phyloP scores from a whole-genome alignment of 1,140 invertebrate species.

The Arion vulgaris region DNA sequence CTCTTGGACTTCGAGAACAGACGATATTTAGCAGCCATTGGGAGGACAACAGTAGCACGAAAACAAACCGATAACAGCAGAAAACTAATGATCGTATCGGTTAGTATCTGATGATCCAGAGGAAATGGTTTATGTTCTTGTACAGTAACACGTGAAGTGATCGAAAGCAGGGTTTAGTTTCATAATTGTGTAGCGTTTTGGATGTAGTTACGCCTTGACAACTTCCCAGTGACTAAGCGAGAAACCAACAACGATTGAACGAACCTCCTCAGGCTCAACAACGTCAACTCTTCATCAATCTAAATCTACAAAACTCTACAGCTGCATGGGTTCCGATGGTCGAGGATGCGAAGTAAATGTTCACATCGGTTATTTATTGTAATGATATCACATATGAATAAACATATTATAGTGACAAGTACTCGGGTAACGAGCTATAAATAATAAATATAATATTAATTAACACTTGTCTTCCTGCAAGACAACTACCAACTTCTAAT shows the following conservation, averaged over 20 bases:
- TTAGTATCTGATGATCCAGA: slow-evolving; percentile 4
- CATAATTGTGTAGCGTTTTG: not conserved
- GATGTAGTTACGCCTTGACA: not conserved
- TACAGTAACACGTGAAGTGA: not conserved
- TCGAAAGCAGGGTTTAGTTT: not conserved
- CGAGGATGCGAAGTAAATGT: slow-evolving; percentile 31
- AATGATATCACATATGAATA: too few species aligned
- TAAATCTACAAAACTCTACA: not conserved
- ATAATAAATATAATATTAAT: too few species aligned
- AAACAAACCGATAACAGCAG: slow-evolving; percentile 23
- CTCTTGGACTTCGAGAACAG: slow-evolving; percentile 8
- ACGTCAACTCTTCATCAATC: too few species aligned
- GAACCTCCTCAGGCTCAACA: too few species aligned
- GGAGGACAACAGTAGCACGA: slow-evolving; percentile 4
- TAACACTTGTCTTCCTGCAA: too few species aligned
- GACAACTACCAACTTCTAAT: too few species aligned
- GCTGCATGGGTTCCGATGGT: slow-evolving; percentile 45
- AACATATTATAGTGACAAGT: too few species aligned
- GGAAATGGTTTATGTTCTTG: not conserved
- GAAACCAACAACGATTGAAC: not conserved
- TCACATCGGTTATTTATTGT: not conserved
- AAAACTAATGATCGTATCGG: slow-evolving; percentile 38
- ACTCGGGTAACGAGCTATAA: too few species aligned
- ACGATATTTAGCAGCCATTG: slow-evolving; percentile 31
- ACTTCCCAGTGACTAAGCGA: not conserved